phyloP scores from a whole-genome alignment of 2,797 vertebrate genomes.

The Columba guinea region DNA sequence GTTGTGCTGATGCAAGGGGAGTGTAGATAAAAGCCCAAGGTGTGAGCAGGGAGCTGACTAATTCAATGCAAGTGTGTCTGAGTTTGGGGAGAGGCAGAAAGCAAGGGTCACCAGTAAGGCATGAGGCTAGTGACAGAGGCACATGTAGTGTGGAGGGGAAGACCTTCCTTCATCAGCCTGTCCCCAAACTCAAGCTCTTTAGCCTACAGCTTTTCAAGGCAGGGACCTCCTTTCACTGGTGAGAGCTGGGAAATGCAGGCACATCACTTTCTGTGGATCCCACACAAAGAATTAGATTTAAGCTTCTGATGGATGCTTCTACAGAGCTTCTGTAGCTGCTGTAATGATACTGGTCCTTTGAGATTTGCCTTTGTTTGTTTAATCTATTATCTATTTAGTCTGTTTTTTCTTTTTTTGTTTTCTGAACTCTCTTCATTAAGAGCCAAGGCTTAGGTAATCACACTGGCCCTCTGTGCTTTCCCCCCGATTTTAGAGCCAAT shows the following conservation, averaged over 20 bases:
- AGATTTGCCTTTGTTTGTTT: slow-evolving; percentile 1
- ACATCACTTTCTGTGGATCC: not conserved
- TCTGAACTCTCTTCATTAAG: not conserved
- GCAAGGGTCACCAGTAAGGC: not conserved
- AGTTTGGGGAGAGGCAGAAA: not conserved
- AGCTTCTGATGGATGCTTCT: not conserved
- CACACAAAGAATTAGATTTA: not conserved
- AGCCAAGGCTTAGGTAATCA: not conserved
- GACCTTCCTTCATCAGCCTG: not conserved
- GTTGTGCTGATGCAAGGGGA: not conserved
- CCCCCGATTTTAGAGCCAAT: not conserved
- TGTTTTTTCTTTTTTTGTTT: not conserved
- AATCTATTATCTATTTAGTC: not conserved
- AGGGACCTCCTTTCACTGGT: not conserved
- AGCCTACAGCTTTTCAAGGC: not conserved
- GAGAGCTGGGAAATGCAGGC: not conserved
- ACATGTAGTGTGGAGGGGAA: not conserved
- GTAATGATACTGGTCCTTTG: not conserved
- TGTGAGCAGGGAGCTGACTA: not conserved
- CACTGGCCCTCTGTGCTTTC: not conserved
- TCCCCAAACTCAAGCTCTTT: not conserved
- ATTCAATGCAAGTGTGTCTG: not conserved
- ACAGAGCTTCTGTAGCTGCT: not conserved
- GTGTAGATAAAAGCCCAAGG: not conserved
- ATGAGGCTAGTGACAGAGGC: not conserved